Evolutionary conservation across 2,797 vertebrate species (phyloP), one percentile per base, ranked within the genome.

Genomic region (Anas bahamensis): DNA sequence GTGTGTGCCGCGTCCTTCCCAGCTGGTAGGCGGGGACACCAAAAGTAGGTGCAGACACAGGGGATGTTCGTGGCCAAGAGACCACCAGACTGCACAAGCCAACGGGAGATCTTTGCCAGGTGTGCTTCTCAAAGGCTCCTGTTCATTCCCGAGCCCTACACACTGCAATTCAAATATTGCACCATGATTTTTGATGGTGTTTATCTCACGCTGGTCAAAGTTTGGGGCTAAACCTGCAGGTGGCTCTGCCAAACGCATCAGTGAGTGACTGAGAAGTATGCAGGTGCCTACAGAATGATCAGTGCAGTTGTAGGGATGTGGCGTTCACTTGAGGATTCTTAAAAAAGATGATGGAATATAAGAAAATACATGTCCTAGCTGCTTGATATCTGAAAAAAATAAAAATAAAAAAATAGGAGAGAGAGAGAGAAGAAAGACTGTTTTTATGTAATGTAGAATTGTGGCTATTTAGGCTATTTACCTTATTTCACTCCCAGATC

Each of bases 131-230:
- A 57, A 77, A 77, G 57, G 59, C 83, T 55, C 1, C 69, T 77
- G 31, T 68, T 88, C 57, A 35, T 0, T 0, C 22, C 41, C 0
- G 0, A 33, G 57, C 52, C 68, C 65, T 80, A 13, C 42, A 21
- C 56, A 19, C 8, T 7, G 48, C 22, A 9, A 57, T 66, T 72
- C 55, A 84, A 91, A 70, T 37, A n/a, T 2, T n/a, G 3, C n/a
- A 1, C 61, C 28, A 1, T 16, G 16, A 24, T 4, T 75, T 78
- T 66, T 17, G 8, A 3, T 61, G 44, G 15, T 7, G 11, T 60
- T 93, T 69, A 17, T 39, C 86, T 79, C 41, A 26, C 0, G 2
- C 33, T 75, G 24, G 13, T 63, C 52, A 55, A 35, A 87, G 23
- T 64, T 81, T 29, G 41, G 57, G 68, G 13, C 16, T 79, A 52